phyloP scores from a whole-genome alignment of 2,888 invertebrate genomes.

The Tipula vernalis region DNA sequence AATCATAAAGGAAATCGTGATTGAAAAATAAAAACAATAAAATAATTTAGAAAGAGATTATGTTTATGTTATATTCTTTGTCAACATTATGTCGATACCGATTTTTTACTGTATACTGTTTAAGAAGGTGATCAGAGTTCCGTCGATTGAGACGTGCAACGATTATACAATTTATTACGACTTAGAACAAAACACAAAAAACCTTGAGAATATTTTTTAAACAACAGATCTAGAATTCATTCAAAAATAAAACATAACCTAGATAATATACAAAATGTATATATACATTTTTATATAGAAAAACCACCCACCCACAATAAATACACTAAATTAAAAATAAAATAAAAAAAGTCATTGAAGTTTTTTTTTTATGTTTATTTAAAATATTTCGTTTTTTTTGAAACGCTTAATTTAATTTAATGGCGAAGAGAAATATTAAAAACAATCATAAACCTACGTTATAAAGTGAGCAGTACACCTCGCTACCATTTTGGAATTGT shows the following conservation, averaged over 20 bases:
- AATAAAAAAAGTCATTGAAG: neutral
- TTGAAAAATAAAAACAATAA: neutral
- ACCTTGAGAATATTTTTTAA: neutral
- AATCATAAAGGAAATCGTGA: neutral
- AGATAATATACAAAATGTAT: neutral
- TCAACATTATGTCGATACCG: neutral
- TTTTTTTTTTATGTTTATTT: neutral
- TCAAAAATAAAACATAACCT: neutral
- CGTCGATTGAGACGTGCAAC: neutral
- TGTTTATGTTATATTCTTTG: neutral
- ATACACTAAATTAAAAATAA: neutral
- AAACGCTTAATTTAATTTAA: neutral
- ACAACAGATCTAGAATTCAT: neutral
- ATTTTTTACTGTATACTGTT: neutral
- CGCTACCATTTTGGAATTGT: neutral
- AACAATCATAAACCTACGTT: neutral
- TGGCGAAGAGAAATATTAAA: neutral
- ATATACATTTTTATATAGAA: neutral
- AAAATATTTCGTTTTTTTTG: neutral
- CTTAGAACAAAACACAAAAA: neutral
- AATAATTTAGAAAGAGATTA: neutral
- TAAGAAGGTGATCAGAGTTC: neutral
- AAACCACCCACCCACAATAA: neutral
- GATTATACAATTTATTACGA: neutral
- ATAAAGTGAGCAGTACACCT: neutral